phyloP scores from a whole-genome alignment of 2,113 vertebrate genomes.

The Eubucco bourcierii region DNA sequence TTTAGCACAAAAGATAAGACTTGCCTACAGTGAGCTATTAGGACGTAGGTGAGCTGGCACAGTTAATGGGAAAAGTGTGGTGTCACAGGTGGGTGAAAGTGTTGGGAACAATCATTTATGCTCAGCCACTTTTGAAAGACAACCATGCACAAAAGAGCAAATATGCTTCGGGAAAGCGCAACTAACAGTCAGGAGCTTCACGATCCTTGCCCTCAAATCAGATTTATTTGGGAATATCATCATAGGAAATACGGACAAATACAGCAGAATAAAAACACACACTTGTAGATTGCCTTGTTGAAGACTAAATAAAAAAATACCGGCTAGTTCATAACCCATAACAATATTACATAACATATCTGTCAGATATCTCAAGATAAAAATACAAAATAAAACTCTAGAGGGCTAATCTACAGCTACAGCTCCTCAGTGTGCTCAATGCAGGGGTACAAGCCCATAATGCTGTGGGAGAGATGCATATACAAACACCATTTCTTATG shows the following conservation, averaged over 20 bases:
- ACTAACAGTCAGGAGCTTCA: conserved; percentile 50
- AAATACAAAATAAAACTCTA: conserved; percentile 52
- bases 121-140: background rate
- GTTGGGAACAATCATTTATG: background rate
- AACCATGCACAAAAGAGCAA: background rate
- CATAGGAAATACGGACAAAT: conserved; percentile 73
- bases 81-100: background rate
- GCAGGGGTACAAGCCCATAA: conserved; percentile 42
- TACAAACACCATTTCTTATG: conserved; percentile 24
- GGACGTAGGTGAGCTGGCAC: background rate
- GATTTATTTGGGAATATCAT: conserved; percentile 77
- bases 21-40: accelerated
- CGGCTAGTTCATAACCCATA: conserved; percentile 56
- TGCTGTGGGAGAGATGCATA: conserved; percentile 30
- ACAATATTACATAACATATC: conserved; percentile 54
- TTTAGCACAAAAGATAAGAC: background rate
- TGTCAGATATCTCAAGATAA: conserved; percentile 43
- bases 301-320: conserved; percentile 72
- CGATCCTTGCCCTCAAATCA: conserved; percentile 65
- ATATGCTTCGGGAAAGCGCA: conserved; percentile 3
- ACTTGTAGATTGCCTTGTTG: conserved; percentile 42
- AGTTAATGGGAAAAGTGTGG: background rate
- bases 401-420: conserved; percentile 10
- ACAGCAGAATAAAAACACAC: conserved; percentile 71
- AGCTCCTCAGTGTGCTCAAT: conserved; percentile 22